These are phyloP conservation scores for Temnothorax ravouxi DNA, from an alignment of 2,888 invertebrate species.

Conservation along the genomic window DNA sequence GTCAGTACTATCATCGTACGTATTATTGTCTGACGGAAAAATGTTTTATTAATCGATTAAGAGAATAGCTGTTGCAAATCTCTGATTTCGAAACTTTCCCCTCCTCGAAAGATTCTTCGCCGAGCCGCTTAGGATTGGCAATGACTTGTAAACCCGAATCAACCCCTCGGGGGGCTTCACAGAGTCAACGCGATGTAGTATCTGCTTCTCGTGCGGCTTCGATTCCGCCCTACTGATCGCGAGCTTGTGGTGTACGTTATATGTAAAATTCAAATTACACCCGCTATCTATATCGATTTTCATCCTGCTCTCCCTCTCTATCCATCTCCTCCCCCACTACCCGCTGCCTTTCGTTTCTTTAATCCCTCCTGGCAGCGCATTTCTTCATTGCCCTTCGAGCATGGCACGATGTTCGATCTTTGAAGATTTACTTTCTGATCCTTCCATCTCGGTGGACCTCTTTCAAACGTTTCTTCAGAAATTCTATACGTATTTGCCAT, in stretches of 20 bases:
- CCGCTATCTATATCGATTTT: constrained; percentile 18
- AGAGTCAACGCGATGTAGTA: constrained; percentile 18
- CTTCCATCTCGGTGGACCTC: neutral
- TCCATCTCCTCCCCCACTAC: neutral
- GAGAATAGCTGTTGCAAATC: constrained; percentile 5
- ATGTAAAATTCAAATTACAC: constrained; percentile 41
- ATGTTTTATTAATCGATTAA: constrained; percentile 4
- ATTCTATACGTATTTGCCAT: constrained; percentile 14
- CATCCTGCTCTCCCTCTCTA: neutral
- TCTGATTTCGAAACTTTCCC: constrained; percentile 13
- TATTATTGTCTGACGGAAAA: constrained; percentile 1
- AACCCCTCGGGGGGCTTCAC: constrained; percentile 19
- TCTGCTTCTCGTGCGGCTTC: neutral
- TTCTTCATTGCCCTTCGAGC: neutral
- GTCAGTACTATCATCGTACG: neutral
- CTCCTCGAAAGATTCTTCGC: neutral
- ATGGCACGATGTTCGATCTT: constrained; percentile 27
- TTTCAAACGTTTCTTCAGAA: neutral
- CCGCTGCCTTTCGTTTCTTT: neutral
- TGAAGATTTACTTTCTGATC: constrained; percentile 17
- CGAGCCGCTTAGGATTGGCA: neutral
- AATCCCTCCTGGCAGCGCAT: neutral
- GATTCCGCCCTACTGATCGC: neutral
- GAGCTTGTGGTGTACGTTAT: constrained; percentile 9
- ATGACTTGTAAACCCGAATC: constrained; percentile 25